Base-by-base conservation (phyloP, 1,140 invertebrate genomes). In the Euura saliciscinereae region DNA sequence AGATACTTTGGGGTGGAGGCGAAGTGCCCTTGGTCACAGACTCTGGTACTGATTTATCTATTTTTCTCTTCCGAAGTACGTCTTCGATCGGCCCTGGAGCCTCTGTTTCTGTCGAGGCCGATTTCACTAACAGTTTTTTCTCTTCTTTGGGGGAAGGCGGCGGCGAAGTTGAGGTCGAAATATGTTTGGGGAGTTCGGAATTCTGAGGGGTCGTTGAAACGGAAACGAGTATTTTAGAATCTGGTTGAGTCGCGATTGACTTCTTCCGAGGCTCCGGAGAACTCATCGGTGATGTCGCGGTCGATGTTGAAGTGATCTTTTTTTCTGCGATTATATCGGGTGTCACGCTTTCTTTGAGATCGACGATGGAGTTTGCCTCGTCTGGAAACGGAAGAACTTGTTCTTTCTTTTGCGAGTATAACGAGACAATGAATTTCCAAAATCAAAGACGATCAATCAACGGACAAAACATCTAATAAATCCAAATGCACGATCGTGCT, bases 1-100 rank as follows among this genome's bases (percentile, higher is more conserved):
- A 94, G 78, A 95, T 95, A 82, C 89, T 94, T 86, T 96, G 95
- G 6, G 95, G 95, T 51, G 94, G 94, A 69, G 95, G 95, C 28
- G 95, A 96, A 42, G 95, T 96, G 73, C 94, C 94, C 59, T 90
- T 94, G 51, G 91, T 91, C 42, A 80, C 77, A n/a, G 68, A 13
- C 28, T 66, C 66, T 43, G 8, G 66, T 3, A 13, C 6, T 43
- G 66, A 28, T 66, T 66, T 8, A 66, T 28, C 8, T 66, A 7
- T 13, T 28, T 66, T 66, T 66, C 2, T 8, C 43, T 13, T 13
- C n/a, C 66, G 66, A 13, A 6, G 66, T 8, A 66, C 7, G 13
- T 13, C 8, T 28, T 28, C 6, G 43, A 13, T 6, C 2, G 66
- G 13, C 43, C 6, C 13, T 13, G 66, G 28, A 28, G 66, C 28